Percentiles rank a stretch among this genome's conserved stretches.
Conservation (phyloP, 2,113 vertebrate species). For the Grus americana region DNA sequence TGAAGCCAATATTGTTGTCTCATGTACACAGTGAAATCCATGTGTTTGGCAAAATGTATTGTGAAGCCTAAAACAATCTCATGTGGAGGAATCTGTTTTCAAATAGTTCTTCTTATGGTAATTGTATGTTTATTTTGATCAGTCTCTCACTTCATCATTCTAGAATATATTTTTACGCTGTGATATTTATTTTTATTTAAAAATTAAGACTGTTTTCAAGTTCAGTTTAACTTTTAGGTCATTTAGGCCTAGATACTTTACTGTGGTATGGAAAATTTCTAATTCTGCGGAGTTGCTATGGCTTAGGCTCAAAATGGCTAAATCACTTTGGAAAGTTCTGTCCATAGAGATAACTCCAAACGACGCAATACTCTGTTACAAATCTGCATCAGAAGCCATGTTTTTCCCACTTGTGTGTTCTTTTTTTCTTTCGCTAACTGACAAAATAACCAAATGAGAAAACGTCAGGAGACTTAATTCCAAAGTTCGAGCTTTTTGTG, state of each 20-base stretch:
- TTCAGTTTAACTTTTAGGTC: background rate
- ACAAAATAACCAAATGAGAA: background rate
- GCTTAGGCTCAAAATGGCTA: background rate
- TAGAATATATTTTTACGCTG: background rate
- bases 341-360: background rate
- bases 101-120: background rate
- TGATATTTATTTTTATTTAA: background rate
- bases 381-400: background rate
- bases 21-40: background rate
- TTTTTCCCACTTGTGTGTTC: background rate
- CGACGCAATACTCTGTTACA: background rate
- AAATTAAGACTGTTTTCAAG: background rate
- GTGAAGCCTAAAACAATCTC: background rate
- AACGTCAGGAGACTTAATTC: background rate
- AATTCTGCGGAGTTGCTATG: background rate
- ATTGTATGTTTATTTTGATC: background rate
- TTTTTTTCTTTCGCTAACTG: background rate
- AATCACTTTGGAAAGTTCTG: background rate
- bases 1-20: background rate
- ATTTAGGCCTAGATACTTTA: background rate
- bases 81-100: background rate
- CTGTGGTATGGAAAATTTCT: background rate
- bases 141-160: background rate
- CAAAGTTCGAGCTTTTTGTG: background rate
- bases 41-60: background rate